Evolutionary conservation across 2,888 invertebrate species (phyloP), one percentile per base, ranked within the genome.

Genomic region (Acleris holmiana): DNA sequence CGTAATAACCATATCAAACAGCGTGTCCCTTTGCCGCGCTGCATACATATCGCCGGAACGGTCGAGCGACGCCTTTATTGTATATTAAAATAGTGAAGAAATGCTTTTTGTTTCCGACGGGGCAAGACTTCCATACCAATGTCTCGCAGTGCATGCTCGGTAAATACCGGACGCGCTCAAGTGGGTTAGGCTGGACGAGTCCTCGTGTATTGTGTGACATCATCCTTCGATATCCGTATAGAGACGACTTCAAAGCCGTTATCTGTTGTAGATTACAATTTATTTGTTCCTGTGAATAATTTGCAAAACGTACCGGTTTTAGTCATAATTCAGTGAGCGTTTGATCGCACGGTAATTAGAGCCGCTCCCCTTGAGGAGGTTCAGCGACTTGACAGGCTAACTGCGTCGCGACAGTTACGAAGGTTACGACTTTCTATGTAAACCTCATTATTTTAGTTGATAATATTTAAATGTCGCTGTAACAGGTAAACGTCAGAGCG

Each of bases 1-100:
- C 84, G 88, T 92, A 89, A 92, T 91, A 91, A 91, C 91, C 92
- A 92, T 91, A 91, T 92, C 91, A 91, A 91, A 90, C 87, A 82
- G 86, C 85, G 86, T 88, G 88, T 91, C 89, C 91, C 86, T 89
- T 83, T 78, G 85, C 86, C 83, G 88, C 77, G 84, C 77, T 82
- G 91, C 91, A 92, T 91, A 91, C 91, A 89, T 89, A 91, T 88
- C 79, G 85, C 73, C 73, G 76, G 77, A 73, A 77, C 72, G 75
- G 76, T 68, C 66, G 70, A 71, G 73, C 76, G 79, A 78, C 79
- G 79, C 80, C 77, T 82, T 84, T 86, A 84, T 89, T 83, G 83
- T 85, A 74, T 83, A 82, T 87, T 87, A 86, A 84, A 88, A 87
- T 88, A 80, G 81, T 83, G 82, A 84, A 90, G 86, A 89, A 86